Conservation (phyloP, 2,888 invertebrate genomes). For the Hartigia nigra region DNA sequence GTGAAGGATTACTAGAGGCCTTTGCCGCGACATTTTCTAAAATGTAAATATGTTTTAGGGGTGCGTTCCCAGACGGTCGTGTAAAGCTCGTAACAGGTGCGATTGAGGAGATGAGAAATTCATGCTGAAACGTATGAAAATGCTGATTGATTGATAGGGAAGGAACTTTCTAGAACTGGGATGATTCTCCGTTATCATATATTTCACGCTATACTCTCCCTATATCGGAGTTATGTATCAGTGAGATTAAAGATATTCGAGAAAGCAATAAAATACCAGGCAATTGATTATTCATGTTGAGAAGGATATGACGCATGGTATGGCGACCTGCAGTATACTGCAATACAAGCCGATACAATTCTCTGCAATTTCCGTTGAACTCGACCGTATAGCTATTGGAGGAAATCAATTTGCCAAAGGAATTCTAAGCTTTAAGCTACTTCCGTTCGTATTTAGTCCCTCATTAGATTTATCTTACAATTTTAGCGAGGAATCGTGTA, state of each 20-base stretch:
- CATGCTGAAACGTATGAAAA: background rate
- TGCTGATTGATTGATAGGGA: background rate
- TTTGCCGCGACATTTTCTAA: background rate
- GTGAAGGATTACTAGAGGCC: background rate
- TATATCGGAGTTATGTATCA: background rate
- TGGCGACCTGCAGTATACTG: background rate
- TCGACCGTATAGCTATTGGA: background rate
- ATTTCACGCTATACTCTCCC: background rate
- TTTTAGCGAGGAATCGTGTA: background rate
- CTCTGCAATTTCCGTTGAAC: background rate
- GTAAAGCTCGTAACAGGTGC: background rate
- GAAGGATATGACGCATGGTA: background rate
- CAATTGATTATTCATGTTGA: background rate
- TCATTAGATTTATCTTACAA: background rate
- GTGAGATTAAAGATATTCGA: background rate
- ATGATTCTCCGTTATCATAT: background rate
- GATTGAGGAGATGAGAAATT: background rate
- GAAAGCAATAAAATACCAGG: background rate
- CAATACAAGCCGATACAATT: background rate
- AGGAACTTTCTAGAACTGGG: background rate
- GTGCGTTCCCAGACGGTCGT: background rate
- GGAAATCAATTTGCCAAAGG: background rate
- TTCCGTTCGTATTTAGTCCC: background rate
- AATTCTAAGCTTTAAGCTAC: background rate
- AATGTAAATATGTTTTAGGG: background rate